These are phyloP conservation scores for Podabrus alpinus DNA, from an alignment of 2,888 invertebrate genomes.

Conservation along the genomic window DNA sequence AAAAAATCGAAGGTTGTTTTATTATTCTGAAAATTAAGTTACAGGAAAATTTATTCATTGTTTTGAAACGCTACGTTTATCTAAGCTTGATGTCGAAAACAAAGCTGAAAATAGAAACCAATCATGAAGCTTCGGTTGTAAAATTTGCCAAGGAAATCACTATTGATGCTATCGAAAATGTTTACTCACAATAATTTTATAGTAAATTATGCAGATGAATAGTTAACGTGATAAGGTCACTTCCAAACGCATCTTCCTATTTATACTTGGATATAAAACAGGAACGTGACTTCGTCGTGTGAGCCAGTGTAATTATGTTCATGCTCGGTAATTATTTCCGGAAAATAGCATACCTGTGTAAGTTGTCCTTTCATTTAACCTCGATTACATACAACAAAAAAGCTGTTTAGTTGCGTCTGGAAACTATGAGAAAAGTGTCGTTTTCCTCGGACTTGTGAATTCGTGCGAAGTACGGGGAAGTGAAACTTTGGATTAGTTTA, in stretches of 20 bases:
- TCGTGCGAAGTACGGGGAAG: neutral
- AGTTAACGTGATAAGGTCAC: neutral
- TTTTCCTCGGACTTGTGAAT: neutral
- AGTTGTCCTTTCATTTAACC: neutral
- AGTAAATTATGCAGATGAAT: neutral
- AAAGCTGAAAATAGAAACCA: slow-evolving; percentile 15
- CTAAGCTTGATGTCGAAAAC: slow-evolving; percentile 2
- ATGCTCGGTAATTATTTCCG: slow-evolving; percentile 9
- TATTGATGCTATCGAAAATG: slow-evolving; percentile 8
- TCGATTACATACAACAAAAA: neutral
- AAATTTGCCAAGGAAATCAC: slow-evolving; percentile 19
- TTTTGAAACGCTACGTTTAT: neutral
- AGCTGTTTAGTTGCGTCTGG: neutral
- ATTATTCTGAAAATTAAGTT: neutral
- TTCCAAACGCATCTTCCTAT: neutral
- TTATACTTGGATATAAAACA: neutral
- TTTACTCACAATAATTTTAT: neutral
- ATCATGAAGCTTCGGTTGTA: neutral
- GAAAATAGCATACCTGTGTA: slow-evolving; percentile 8
- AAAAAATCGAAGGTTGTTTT: too few relatives aligned
- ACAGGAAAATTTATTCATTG: neutral
- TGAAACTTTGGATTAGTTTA: neutral
- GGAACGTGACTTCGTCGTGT: neutral
- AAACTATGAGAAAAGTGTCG: neutral
- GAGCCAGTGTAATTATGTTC: neutral